A percentile compares a stretch with the other conserved stretches of the same genome.
These are phyloP conservation scores for Eudyptes chrysolophus DNA, from an alignment of 2,113 vertebrate genomes.

Conservation along the genomic window DNA sequence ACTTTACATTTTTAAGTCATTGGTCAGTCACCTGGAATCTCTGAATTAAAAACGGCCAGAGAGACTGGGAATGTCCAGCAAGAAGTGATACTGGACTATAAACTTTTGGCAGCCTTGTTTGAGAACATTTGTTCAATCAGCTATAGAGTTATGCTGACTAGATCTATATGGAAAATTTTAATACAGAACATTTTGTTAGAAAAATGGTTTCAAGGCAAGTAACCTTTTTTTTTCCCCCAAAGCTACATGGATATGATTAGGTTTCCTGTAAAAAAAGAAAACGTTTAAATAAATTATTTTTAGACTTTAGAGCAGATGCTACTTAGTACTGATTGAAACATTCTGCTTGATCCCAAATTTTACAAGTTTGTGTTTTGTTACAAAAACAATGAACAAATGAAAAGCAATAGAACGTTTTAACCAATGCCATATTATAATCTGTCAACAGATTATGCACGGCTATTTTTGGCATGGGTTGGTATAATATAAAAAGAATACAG, in stretches of 20 bases:
- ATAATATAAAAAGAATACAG: background rate
- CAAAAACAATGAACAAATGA: slow-evolving; percentile 56
- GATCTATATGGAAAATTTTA: background rate
- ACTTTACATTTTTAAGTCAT: background rate
- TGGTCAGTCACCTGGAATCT: background rate
- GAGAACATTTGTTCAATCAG: background rate
- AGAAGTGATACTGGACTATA: background rate
- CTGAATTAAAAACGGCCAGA: background rate
- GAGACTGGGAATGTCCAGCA: background rate
- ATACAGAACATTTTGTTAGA: background rate
- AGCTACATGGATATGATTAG: slow-evolving; percentile 5
- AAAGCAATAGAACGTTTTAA: slow-evolving; percentile 45
- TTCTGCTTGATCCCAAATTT: slow-evolving; percentile 37
- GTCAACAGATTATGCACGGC: background rate
- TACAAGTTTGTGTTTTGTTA: slow-evolving; percentile 49
- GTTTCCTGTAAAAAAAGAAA: slow-evolving; percentile 1
- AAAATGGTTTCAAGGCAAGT: background rate
- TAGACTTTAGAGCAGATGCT: slow-evolving; percentile 42
- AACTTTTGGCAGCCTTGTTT: background rate
- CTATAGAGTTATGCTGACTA: background rate
- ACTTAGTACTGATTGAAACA: slow-evolving; percentile 45
- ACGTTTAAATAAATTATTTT: slow-evolving; percentile 44
- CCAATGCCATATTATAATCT: slow-evolving; percentile 45
- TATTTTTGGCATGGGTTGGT: slow-evolving; percentile 31
- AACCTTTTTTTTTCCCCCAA: background rate